Evolutionary conservation across 2,888 invertebrate species (phyloP).

Genomic region (Brassicogethes aeneus): DNA sequence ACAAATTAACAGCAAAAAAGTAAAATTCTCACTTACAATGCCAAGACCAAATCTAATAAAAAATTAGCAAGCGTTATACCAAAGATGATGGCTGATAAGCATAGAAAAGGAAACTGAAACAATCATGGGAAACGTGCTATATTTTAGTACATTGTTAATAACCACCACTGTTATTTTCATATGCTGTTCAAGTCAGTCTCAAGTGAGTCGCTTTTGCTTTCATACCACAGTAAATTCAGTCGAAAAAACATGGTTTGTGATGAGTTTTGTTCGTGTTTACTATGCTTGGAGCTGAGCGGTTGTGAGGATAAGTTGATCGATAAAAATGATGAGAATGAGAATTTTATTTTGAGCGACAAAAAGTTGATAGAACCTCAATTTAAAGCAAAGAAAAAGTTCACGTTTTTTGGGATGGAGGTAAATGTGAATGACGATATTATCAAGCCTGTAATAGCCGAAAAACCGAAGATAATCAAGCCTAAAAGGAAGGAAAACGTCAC

Average conservation of each 20-base stretch:
- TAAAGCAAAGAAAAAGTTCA: conserved; percentile 42
- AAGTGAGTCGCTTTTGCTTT: not conserved
- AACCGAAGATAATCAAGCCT: conserved; percentile 5
- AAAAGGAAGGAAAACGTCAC: conserved; percentile 8
- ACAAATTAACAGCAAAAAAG: too few relatives aligned
- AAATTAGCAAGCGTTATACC: too few relatives aligned
- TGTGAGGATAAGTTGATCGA: conserved; percentile 46
- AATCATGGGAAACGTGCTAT: conserved; percentile 34
- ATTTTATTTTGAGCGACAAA: conserved; percentile 43
- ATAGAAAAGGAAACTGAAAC: conserved; percentile 33
- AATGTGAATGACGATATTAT: too few relatives aligned
- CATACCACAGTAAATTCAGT: not conserved
- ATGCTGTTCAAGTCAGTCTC: not conserved
- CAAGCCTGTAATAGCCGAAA: too few relatives aligned
- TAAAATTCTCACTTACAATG: too few relatives aligned
- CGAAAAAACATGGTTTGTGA: conserved; percentile 52
- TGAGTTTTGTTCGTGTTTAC: conserved; percentile 63
- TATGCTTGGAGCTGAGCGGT: conserved; percentile 64
- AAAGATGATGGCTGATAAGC: too few relatives aligned
- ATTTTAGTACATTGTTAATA: not conserved
- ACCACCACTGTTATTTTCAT: not conserved
- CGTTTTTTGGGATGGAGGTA: conserved; percentile 45
- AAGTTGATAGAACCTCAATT: not conserved
- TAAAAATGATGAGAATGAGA: conserved; percentile 35
- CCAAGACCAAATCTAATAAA: too few relatives aligned